A percentile compares a stretch with the other conserved stretches of the same genome.
Conservation (phyloP, 1,140 invertebrate genomes). For the Caenorhabditis remanei region DNA sequence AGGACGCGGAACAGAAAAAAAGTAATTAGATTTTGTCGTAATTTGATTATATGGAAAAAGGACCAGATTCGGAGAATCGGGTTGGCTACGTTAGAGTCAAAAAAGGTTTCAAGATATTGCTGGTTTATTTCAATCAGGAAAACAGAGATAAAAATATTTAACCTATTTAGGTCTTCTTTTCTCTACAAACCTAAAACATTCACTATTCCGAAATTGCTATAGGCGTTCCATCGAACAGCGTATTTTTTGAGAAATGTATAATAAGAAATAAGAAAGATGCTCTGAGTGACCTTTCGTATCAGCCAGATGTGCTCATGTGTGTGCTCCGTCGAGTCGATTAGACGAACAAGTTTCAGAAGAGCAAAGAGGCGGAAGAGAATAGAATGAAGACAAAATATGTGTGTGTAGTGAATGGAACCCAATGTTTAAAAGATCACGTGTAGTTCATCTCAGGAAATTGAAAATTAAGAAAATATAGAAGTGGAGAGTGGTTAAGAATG, state of each 20-base stretch:
- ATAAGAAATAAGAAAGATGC: neutral
- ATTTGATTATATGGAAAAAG: neutral
- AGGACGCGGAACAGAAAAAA: neutral
- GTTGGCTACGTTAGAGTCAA: too few relatives aligned
- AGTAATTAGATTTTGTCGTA: neutral
- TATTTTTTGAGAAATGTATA: too few relatives aligned
- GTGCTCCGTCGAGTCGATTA: slow-evolving; percentile 19
- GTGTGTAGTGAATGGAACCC: neutral
- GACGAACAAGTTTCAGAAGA: slow-evolving; percentile 32
- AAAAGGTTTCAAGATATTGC: too few relatives aligned
- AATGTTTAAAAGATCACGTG: neutral
- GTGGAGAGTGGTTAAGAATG: neutral
- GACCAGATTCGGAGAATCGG: too few relatives aligned
- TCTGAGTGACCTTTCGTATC: slow-evolving; percentile 16
- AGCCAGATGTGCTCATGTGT: slow-evolving; percentile 47
- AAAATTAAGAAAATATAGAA: slow-evolving; percentile 30
- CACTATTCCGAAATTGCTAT: too few relatives aligned
- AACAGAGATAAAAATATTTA: too few relatives aligned
- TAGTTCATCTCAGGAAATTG: slow-evolving; percentile 45
- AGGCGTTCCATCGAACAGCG: too few relatives aligned
- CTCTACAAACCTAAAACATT: too few relatives aligned
- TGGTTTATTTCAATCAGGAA: too few relatives aligned
- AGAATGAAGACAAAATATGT: neutral
- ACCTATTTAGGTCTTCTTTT: too few relatives aligned
- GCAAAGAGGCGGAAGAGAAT: slow-evolving; percentile 6